These are phyloP conservation scores for Eugnorisma glareosa DNA, from an alignment of 2,888 invertebrate species.

Conservation along the genomic window DNA sequence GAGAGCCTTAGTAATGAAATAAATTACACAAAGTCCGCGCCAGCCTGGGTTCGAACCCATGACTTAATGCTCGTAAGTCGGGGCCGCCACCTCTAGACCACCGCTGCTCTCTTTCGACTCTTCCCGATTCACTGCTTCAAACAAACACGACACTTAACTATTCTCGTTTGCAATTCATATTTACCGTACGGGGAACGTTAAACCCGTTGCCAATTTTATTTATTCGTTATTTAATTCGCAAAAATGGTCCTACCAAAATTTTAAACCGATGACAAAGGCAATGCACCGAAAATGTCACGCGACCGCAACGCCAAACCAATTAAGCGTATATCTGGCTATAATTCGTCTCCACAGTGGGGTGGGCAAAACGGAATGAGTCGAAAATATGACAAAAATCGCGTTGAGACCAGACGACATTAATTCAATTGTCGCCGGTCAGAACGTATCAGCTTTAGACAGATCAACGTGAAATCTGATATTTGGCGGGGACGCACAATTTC, in stretches of 20 bases:
- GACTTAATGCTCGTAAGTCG: too few relatives aligned
- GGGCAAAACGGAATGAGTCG: slow-evolving; percentile 72
- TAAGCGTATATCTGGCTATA: slow-evolving; percentile 88
- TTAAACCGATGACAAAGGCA: slow-evolving; percentile 89
- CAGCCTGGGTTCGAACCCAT: too few relatives aligned
- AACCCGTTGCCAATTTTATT: slow-evolving; percentile 64
- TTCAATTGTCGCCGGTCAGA: slow-evolving; percentile 88
- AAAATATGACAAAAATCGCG: slow-evolving; percentile 88
- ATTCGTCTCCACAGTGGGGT: slow-evolving; percentile 78
- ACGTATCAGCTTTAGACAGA: slow-evolving; percentile 87
- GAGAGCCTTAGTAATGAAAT: too few relatives aligned
- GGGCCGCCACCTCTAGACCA: too few relatives aligned
- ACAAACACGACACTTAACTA: slow-evolving; percentile 64
- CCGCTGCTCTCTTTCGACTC: slow-evolving; percentile 60
- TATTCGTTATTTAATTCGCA: slow-evolving; percentile 79
- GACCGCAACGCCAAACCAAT: slow-evolving; percentile 89
- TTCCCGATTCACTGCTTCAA: slow-evolving; percentile 48
- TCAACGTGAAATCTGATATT: slow-evolving; percentile 90
- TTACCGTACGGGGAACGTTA: slow-evolving; percentile 37
- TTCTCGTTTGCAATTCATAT: slow-evolving; percentile 66
- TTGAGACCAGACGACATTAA: slow-evolving; percentile 87
- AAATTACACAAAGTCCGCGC: too few relatives aligned
- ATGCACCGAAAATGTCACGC: slow-evolving; percentile 88
- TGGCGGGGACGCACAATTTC: slow-evolving; percentile 87
- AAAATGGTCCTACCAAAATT: slow-evolving; percentile 81